These are phyloP conservation scores for Dynastes maya DNA, from an alignment of 2,888 invertebrate genomes.

Conservation along the genomic window DNA sequence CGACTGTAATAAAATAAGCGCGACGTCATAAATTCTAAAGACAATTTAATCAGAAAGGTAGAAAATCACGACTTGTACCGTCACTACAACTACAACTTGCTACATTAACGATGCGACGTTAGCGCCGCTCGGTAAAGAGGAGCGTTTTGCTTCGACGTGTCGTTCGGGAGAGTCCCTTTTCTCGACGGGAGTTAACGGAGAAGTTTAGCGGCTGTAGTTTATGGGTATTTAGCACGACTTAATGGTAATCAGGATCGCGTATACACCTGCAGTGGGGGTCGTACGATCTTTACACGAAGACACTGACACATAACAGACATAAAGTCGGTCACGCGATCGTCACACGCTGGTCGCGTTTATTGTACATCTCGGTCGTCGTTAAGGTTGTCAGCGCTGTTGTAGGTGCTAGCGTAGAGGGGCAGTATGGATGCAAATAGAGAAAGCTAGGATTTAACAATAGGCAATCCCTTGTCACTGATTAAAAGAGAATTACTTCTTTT, in stretches of 20 bases:
- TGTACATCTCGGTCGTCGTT: conserved; percentile 62
- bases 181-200: neutral
- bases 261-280: conserved; percentile 47
- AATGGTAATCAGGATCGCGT: conserved; percentile 60
- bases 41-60: conserved; percentile 41
- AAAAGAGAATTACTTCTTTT: too few relatives aligned
- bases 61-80: conserved; percentile 29
- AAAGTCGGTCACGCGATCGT: conserved; percentile 62
- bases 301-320: neutral
- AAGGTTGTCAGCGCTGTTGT: conserved; percentile 60
- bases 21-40: conserved; percentile 40
- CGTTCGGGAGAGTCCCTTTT: neutral
- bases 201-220: conserved; percentile 53
- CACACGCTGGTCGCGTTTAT: conserved; percentile 56
- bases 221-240: conserved; percentile 61
- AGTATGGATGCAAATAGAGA: too few relatives aligned
- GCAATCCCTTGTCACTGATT: too few relatives aligned
- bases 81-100: too few relatives aligned
- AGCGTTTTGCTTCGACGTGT: neutral
- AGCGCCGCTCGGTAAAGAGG: conserved; percentile 2
- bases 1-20: conserved; percentile 31
- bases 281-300: conserved; percentile 51
- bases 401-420: neutral
- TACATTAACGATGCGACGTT: neutral
- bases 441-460: too few relatives aligned